Evolutionary conservation across 53 echinoderm and acorn worm genomes (phyloP).

Genomic region (Apostichopus leukothele): DNA sequence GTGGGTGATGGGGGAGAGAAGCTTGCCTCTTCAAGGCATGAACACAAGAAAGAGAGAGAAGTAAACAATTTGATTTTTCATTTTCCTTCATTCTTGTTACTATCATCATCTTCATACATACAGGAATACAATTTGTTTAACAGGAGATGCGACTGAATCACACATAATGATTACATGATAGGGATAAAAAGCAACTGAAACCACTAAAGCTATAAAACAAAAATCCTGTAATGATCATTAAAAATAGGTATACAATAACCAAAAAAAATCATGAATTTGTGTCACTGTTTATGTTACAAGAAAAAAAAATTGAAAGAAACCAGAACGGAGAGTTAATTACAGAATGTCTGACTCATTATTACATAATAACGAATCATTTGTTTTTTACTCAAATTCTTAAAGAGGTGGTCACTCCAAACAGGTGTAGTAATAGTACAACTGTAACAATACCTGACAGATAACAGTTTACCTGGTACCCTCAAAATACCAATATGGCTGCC

Average conservation of each 20-base stretch:
- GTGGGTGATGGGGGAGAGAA: no score
- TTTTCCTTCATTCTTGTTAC: conserved; percentile 5
- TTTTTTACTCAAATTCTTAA: background rate
- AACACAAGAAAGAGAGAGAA: no score
- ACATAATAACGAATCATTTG: no score
- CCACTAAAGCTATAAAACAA: conserved; percentile 37
- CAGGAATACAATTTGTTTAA: conserved; percentile 40
- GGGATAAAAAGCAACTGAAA: conserved; percentile 32
- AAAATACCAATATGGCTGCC: no score
- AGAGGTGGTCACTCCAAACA: conserved; percentile 1
- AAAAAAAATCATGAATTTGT: background rate
- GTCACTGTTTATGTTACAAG: background rate
- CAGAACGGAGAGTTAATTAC: background rate
- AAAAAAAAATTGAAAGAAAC: background rate
- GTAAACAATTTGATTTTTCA: background rate
- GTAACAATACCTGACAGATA: background rate
- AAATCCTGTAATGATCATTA: background rate
- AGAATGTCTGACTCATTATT: no score
- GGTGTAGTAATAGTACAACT: background rate
- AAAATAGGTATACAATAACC: conserved; percentile 20
- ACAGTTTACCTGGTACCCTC: no score
- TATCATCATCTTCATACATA: conserved; percentile 27
- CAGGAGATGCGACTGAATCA: conserved; percentile 36
- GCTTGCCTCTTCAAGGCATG: no score
- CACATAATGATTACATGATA: conserved; percentile 38